phyloP scores from a whole-genome alignment of 2,888 invertebrate species.

The Cerceris rybyensis region DNA sequence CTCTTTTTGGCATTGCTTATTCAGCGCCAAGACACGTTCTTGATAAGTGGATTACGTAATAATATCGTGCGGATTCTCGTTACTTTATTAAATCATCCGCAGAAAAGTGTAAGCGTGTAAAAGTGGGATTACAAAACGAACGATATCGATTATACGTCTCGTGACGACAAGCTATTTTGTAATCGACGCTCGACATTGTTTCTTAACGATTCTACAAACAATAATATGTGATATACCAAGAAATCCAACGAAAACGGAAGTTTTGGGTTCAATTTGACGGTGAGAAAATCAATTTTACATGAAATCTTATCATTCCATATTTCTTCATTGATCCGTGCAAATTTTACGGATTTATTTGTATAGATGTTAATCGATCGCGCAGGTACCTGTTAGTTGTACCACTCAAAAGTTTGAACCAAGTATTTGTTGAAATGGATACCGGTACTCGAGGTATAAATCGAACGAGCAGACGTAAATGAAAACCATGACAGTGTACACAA shows the following conservation, averaged over 20 bases:
- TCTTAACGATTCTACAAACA: too few species aligned
- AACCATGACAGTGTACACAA: slow-evolving; percentile 57
- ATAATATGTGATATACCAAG: too few species aligned
- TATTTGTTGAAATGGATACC: not conserved
- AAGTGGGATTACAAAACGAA: slow-evolving; percentile 1
- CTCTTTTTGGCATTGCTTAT: slow-evolving; percentile 46
- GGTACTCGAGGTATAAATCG: slow-evolving; percentile 17
- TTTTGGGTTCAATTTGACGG: too few species aligned
- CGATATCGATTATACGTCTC: slow-evolving; percentile 19
- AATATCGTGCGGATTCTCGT: slow-evolving; percentile 45
- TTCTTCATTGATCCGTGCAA: too few species aligned
- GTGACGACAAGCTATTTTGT: not conserved
- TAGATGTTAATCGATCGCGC: too few species aligned
- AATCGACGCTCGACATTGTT: too few species aligned
- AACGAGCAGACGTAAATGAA: slow-evolving; percentile 44
- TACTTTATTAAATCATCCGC: slow-evolving; percentile 40
- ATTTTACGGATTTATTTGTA: too few species aligned
- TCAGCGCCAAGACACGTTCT: slow-evolving; percentile 34
- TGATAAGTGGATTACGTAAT: slow-evolving; percentile 54
- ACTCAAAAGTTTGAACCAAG: too few species aligned
- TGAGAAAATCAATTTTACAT: too few species aligned
- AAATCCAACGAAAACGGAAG: too few species aligned
- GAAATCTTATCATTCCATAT: too few species aligned
- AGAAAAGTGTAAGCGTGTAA: slow-evolving; percentile 18
- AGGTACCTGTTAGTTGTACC: too few species aligned